phyloP scores from a whole-genome alignment of 2,113 vertebrate genomes.

The Hystrix brachyura region DNA sequence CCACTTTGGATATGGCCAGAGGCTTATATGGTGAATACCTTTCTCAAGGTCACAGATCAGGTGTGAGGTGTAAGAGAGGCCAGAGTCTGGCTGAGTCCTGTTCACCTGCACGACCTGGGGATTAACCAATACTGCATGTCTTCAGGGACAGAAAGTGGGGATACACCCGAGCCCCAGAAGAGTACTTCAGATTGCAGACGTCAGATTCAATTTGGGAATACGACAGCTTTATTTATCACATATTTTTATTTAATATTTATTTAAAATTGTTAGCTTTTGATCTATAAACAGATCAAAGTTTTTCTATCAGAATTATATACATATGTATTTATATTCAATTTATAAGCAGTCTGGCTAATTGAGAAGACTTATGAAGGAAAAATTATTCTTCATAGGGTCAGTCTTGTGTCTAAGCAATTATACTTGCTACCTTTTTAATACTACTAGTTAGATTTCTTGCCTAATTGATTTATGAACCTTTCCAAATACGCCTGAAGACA shows the following conservation, averaged over 20 bases:
- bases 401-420: slow-evolving; percentile 24
- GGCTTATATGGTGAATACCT: background rate
- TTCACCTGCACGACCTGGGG: background rate
- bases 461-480: slow-evolving; percentile 68
- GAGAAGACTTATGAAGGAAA: slow-evolving; percentile 60
- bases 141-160: background rate
- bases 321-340: slow-evolving; percentile 16
- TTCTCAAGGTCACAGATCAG: background rate
- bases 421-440: slow-evolving; percentile 64
- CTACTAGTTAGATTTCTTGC: slow-evolving; percentile 3
- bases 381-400: slow-evolving; percentile 53
- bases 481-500: slow-evolving; percentile 46
- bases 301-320: background rate
- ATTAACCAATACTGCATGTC: background rate
- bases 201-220: background rate
- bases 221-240: background rate
- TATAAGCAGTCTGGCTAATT: slow-evolving; percentile 33
- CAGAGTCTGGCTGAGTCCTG: background rate
- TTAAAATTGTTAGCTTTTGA: background rate
- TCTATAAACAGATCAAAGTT: background rate
- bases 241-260: slow-evolving; percentile 40
- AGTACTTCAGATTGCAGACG: background rate
- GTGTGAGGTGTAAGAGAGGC: background rate
- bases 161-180: background rate
- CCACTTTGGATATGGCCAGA: background rate